phyloP scores from a whole-genome alignment of 2,113 vertebrate species.

The Andinoacara biseriatus region DNA sequence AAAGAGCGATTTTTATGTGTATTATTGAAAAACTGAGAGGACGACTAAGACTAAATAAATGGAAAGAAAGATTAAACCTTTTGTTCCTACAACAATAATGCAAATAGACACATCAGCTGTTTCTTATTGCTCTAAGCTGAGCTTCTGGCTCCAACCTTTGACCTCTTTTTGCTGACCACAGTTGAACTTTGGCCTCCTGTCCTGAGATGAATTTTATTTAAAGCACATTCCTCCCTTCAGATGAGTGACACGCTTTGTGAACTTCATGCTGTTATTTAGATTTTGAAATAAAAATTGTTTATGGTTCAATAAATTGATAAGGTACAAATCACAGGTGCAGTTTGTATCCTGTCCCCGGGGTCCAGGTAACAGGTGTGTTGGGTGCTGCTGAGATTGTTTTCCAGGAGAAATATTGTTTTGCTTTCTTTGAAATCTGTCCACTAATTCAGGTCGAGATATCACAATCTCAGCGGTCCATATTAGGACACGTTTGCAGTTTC shows the following conservation, averaged over 20 bases:
- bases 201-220: not conserved
- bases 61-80: not conserved
- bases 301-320: not conserved
- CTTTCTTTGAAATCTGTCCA: no score
- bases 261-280: not conserved
- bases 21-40: not conserved
- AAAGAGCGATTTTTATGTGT: not conserved
- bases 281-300: not conserved
- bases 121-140: not conserved
- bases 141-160: not conserved
- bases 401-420: no score
- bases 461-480: no score
- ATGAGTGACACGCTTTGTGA: not conserved
- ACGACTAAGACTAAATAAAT: not conserved
- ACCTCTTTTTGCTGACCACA: not conserved
- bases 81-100: not conserved
- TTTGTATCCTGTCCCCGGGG: not conserved
- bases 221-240: not conserved
- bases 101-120: not conserved
- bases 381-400: no score
- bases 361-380: no score
- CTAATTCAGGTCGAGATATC: no score
- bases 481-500: no score
- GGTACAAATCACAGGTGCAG: fast-evolving
- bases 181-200: not conserved